Conservation (phyloP, 2,113 vertebrate species). For the Gallinago media region DNA sequence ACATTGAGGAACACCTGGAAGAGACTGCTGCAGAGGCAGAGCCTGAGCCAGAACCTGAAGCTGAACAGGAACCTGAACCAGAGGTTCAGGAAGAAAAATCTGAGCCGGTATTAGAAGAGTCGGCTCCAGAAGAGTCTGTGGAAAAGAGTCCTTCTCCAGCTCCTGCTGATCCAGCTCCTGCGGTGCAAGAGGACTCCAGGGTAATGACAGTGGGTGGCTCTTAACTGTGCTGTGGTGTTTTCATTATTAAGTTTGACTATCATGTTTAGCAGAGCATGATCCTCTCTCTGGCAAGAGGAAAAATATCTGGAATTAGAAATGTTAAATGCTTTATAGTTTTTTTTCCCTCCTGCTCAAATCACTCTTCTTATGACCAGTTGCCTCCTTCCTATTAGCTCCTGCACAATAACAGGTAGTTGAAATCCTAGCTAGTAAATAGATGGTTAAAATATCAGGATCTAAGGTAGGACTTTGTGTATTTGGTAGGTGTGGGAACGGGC, state of each 20-base stretch:
- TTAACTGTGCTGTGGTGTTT: background rate
- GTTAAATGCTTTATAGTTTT: background rate
- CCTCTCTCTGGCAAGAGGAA: background rate
- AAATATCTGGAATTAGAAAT: background rate
- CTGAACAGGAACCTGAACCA: slow-evolving; percentile 82
- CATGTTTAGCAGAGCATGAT: background rate
- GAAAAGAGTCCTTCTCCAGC: slow-evolving; percentile 86
- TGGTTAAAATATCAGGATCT: background rate
- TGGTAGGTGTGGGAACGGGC: background rate
- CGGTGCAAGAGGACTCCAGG: slow-evolving; percentile 88
- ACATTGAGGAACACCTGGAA: slow-evolving; percentile 85
- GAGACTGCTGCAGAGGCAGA: slow-evolving; percentile 87
- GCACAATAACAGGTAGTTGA: background rate
- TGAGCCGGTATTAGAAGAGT: slow-evolving; percentile 75
- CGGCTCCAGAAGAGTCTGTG: slow-evolving; percentile 73
- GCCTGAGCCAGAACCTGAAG: slow-evolving; percentile 83
- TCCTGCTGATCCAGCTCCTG: slow-evolving; percentile 83
- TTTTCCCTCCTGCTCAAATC: no score
- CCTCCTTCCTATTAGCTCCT: background rate
- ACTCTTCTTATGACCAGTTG: background rate
- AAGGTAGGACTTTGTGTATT: background rate
- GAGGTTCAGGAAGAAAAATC: slow-evolving; percentile 81
- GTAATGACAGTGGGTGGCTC: slow-evolving; percentile 61
- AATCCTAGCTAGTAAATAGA: background rate
- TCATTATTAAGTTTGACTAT: background rate